Conservation (phyloP, 2,888 invertebrate species). For the Scaptomyza cyrtandrae region DNA sequence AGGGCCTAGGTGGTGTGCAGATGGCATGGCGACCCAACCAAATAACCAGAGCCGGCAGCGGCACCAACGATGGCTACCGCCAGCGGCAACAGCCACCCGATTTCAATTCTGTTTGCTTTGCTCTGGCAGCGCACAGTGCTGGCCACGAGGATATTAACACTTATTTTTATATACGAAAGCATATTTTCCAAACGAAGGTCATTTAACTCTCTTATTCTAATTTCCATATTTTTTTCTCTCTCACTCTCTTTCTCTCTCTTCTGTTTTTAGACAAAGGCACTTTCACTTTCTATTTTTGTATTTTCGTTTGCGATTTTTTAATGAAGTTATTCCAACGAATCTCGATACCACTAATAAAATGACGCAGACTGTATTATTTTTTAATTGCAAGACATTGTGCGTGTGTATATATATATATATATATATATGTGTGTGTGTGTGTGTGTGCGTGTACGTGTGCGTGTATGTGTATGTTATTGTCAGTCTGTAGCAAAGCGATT, state of each 20-base stretch:
- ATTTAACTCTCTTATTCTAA: not conserved
- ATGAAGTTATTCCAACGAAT: not conserved
- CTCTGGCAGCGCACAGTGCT: constrained; percentile 37
- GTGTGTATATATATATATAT: too few species aligned
- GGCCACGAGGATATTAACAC: constrained; percentile 22
- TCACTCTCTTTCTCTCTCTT: not conserved
- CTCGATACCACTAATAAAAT: constrained; percentile 13
- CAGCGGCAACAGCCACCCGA: constrained; percentile 64
- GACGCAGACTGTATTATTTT: constrained; percentile 59
- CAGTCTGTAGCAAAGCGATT: constrained; percentile 82
- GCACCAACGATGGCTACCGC: constrained; percentile 29
- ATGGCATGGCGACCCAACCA: constrained; percentile 21
- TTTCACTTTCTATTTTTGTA: too few species aligned
- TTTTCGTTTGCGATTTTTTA: too few species aligned
- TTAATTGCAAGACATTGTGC: constrained; percentile 75
- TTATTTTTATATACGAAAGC: not conserved
- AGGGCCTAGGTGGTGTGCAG: constrained; percentile 8
- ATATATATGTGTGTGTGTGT: constrained; percentile 32
- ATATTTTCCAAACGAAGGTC: not conserved
- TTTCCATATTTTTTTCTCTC: not conserved
- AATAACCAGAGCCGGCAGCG: constrained; percentile 28
- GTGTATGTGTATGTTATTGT: constrained; percentile 60
- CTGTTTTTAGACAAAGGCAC: too few species aligned
- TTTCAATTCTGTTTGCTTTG: constrained; percentile 71
- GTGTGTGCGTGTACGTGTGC: constrained; percentile 39